These are phyloP conservation scores for Pteropus rufus DNA, from an alignment of 2,797 vertebrate genomes.

Conservation along the genomic window DNA sequence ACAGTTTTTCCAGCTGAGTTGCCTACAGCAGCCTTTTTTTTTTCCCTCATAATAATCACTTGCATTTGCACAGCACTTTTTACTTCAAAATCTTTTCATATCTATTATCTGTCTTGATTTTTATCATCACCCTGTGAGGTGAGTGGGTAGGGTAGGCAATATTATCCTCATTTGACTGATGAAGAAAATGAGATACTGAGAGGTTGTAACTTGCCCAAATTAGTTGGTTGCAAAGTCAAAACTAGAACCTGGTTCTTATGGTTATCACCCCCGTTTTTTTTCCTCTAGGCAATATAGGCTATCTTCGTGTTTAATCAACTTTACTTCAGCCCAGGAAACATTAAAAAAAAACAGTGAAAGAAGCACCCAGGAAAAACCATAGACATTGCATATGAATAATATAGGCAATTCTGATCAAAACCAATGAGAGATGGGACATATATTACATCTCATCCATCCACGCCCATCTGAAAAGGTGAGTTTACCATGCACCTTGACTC, in stretches of 20 bases:
- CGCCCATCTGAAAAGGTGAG: not conserved
- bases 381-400: not conserved
- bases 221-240: not conserved
- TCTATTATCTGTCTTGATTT: conserved; percentile 14
- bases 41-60: not conserved
- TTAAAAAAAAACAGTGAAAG: not conserved
- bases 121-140: not conserved
- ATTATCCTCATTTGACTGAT: conserved; percentile 13
- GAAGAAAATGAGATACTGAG: not conserved
- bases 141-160: not conserved
- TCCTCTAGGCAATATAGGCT: not conserved
- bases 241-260: not conserved
- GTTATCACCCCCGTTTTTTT: not conserved
- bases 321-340: conserved; percentile 22
- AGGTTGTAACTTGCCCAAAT: not conserved
- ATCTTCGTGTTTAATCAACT: not conserved
- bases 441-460: not conserved
- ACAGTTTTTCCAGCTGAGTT: conserved; percentile 8
- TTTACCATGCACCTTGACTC: not conserved
- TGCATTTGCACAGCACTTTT: not conserved
- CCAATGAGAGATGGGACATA: not conserved
- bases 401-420: not conserved
- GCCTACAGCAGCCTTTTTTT: not conserved
- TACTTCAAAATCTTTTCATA: conserved; percentile 27
- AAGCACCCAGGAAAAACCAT: not conserved